phyloP scores from a whole-genome alignment of 2,797 vertebrate species.

The Dromococcyx pavoninus region DNA sequence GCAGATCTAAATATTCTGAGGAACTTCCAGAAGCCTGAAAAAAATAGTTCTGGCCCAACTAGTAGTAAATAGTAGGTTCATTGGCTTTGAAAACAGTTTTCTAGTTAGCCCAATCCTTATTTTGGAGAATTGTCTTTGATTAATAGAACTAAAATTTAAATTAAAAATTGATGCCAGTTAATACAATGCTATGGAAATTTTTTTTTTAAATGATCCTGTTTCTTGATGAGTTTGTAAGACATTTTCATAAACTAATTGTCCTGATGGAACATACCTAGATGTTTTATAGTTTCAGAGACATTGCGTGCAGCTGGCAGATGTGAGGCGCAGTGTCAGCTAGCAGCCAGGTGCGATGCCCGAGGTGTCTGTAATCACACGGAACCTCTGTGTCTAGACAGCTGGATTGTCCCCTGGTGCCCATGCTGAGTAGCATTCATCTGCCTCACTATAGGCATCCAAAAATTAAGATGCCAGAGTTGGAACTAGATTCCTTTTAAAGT shows the following conservation, averaged over 20 bases:
- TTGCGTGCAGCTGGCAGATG: conserved; percentile 12
- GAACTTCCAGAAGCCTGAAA: not conserved
- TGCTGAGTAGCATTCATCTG: not conserved
- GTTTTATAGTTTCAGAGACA: not conserved
- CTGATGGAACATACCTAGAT: not conserved
- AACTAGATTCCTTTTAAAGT: not conserved
- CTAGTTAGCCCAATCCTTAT: not conserved
- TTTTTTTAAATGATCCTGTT: not conserved
- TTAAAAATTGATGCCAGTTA: not conserved
- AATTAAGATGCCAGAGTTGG: not conserved
- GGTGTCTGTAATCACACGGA: not conserved
- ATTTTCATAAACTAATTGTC: not conserved
- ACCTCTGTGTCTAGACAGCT: not conserved
- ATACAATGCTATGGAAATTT: not conserved
- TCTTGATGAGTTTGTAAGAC: not conserved
- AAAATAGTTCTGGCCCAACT: not conserved
- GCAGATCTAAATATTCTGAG: not conserved
- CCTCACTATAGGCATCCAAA: not conserved
- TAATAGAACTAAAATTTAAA: not conserved
- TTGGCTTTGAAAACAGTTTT: not conserved
- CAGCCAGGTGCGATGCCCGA: conserved; percentile 39
- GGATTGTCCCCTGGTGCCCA: not conserved
- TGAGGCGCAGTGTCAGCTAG: not conserved
- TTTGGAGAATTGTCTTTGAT: not conserved
- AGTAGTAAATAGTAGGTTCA: not conserved